phyloP scores from a whole-genome alignment of 2,888 invertebrate genomes.

The Lucinisca nassula region DNA sequence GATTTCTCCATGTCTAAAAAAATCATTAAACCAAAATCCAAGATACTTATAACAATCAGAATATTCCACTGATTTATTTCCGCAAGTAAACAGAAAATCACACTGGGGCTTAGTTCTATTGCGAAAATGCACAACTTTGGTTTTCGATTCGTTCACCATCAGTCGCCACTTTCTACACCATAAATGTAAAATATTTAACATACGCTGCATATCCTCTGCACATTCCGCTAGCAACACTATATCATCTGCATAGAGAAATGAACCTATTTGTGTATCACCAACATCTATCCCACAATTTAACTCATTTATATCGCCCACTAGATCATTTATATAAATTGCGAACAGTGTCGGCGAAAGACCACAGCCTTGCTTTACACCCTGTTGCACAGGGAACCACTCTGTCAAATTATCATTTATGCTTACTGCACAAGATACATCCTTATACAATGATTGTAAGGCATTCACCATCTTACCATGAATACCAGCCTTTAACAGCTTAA shows the following conservation, averaged over 20 bases:
- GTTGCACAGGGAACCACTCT: background rate
- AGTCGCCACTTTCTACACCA: conserved; percentile 35
- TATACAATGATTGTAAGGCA: background rate
- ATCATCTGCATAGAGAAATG: conserved; percentile 3
- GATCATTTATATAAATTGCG: background rate
- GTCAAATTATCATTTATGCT: background rate
- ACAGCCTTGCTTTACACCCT: conserved; percentile 12
- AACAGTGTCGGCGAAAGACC: conserved; percentile 2
- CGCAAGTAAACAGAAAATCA: background rate
- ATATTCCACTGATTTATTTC: background rate
- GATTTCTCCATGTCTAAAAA: background rate
- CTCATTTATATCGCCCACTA: background rate
- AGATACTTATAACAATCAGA: conserved; percentile 39
- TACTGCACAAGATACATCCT: background rate
- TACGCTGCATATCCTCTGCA: conserved; percentile 4
- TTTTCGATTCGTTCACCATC: conserved; percentile 28
- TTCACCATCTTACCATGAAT: background rate
- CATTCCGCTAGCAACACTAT: conserved; percentile 1
- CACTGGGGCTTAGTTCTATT: background rate
- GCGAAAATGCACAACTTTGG: conserved; percentile 25
- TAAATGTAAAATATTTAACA: no score
- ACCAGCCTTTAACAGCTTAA: background rate
- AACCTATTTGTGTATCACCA: background rate
- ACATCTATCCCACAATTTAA: background rate
- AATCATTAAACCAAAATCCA: conserved; percentile 51